Evolutionary conservation across 2,113 vertebrate species (phyloP), one percentile per base, ranked within the genome.

Genomic region (Poicephalus gulielmi): DNA sequence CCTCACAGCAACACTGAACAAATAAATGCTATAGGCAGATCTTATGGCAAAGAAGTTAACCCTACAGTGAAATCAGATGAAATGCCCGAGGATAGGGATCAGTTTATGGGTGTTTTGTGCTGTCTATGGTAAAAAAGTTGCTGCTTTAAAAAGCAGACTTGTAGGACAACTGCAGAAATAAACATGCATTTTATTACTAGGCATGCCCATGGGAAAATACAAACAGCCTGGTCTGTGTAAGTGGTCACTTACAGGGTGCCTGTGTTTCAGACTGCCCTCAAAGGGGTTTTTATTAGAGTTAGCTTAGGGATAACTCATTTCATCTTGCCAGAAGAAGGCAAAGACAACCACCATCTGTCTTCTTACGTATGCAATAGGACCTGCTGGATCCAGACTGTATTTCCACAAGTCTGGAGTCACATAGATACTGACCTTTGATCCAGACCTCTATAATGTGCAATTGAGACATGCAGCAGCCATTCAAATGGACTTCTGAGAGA

Each of bases 21-120:
- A 94, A 82, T 82, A 91, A 78, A 84, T 59, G 70, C 84, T 87
- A 44, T 46, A 37, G 91, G 83, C 53, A 59, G 67, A 24, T 92
- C 91, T 74, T 17, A 53, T n/a, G 44, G 92, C 78, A 50, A 89
- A 82, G 76, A 86, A 89, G 88, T 95, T 96, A 96, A 94, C 94
- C 86, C 6, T 20, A 66, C 83, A 89, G 63, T 57, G 88, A 96
- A 94, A 94, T 69, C 46, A 88, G 96, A 85, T 85, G 66, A 91
- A 95, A 86, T 69, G 91, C 95, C 83, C n/a, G 59, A 95, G 94
- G 74, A 79, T 2, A 80, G 81, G 69, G 77, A 89, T 81, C 67
- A 50, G 77, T 44, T 25, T 1, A 27, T 63, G 77, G 57, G 67
- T 82, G 49, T 89, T 83, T 79, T 60, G 55, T 20, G 62, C 78